Percentiles rank a stretch among this genome's conserved stretches.
phyloP scores from a whole-genome alignment of 2,888 invertebrate genomes.

The Xestoiulus laeticollis region DNA sequence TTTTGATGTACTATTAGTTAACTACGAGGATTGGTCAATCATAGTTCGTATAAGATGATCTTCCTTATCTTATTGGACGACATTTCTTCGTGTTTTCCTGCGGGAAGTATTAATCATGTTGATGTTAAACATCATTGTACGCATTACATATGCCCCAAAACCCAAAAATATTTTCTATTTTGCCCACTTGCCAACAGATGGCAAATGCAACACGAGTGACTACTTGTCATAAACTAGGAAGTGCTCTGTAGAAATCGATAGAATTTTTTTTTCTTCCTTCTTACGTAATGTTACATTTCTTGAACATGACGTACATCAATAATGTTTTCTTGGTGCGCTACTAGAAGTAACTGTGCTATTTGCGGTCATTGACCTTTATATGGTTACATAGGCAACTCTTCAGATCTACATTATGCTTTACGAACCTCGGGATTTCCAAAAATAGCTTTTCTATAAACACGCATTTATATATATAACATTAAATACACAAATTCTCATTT shows the following conservation, averaged over 20 bases:
- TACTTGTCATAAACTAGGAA: slow-evolving; percentile 29
- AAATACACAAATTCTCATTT: slow-evolving; percentile 37
- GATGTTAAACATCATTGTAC: background rate
- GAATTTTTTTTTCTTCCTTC: background rate
- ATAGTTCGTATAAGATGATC: background rate
- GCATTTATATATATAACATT: background rate
- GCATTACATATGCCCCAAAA: background rate
- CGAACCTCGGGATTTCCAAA: background rate
- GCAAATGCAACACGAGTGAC: slow-evolving; percentile 37
- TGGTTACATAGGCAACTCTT: slow-evolving; percentile 39
- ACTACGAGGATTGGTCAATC: background rate
- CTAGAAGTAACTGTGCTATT: slow-evolving; percentile 43
- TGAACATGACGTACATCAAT: slow-evolving; percentile 28
- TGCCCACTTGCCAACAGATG: background rate
- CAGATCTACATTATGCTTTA: background rate
- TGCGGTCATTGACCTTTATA: slow-evolving; percentile 48
- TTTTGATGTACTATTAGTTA: background rate
- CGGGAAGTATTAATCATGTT: background rate
- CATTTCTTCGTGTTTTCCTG: background rate
- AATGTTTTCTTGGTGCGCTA: slow-evolving; percentile 7
- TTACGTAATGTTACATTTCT: slow-evolving; percentile 40
- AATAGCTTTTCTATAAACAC: background rate
- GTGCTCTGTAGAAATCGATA: slow-evolving; percentile 28
- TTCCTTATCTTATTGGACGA: background rate
- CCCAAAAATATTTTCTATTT: background rate